These are phyloP conservation scores for Leptinotarsa tumamoca DNA, from an alignment of 2,888 invertebrate species.

Conservation along the genomic window DNA sequence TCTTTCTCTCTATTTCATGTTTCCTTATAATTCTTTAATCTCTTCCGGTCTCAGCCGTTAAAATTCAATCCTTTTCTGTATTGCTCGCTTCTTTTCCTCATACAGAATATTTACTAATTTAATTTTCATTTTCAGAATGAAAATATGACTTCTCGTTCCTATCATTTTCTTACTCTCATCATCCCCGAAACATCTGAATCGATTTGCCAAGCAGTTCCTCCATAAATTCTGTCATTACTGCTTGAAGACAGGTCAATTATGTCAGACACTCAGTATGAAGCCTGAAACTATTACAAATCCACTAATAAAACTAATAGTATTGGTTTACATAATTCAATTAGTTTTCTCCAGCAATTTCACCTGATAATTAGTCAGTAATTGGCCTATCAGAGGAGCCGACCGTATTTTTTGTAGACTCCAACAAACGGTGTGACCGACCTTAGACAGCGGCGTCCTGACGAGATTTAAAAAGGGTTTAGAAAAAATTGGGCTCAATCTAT, in stretches of 20 bases:
- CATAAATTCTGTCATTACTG: constrained; percentile 8
- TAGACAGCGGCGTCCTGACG: constrained; percentile 1
- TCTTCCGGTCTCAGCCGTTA: no score
- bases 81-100: no score
- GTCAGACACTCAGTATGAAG: constrained; percentile 11
- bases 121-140: no score
- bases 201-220: neutral
- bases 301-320: constrained; percentile 49
- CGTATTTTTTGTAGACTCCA: constrained; percentile 28
- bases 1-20: no score
- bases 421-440: constrained; percentile 18
- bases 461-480: neutral
- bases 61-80: no score
- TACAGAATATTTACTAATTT: no score
- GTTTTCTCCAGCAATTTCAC: constrained; percentile 43
- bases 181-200: neutral
- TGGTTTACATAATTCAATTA: constrained; percentile 53
- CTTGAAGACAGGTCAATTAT: constrained; percentile 23
- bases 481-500: no score
- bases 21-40: no score
- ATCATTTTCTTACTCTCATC: neutral
- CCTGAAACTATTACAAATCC: constrained; percentile 36
- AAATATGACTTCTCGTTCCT: no score
- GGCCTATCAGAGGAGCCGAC: constrained; percentile 35
- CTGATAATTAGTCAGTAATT: constrained; percentile 45